A percentile compares a stretch with the other conserved stretches of the same genome.
These are phyloP conservation scores for Sebastes ruberrimus DNA, from an alignment of 2,797 vertebrate species.

Conservation along the genomic window DNA sequence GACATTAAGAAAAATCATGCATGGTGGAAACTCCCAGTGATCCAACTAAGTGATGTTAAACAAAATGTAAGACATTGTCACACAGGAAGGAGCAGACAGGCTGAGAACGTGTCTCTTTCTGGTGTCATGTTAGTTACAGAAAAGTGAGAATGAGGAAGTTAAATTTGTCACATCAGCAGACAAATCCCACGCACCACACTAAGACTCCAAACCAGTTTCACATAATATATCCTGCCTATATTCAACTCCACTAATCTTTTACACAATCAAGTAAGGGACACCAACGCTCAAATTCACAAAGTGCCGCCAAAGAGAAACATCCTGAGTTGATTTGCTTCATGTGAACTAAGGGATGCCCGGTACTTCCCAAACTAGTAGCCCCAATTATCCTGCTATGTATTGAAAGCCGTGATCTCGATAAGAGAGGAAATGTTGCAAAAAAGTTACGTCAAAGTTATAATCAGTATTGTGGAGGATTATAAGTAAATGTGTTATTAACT, in stretches of 20 bases:
- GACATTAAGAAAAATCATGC: not conserved
- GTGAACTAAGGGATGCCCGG: not conserved
- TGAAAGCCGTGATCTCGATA: not conserved
- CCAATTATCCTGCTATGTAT: not conserved
- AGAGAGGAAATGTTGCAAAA: not conserved
- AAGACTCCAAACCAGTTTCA: not conserved
- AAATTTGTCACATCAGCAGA: conserved; percentile 60
- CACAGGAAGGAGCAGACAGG: conserved; percentile 10
- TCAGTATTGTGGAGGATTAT: no score
- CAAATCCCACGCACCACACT: not conserved
- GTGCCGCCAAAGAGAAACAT: not conserved
- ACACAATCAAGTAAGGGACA: not conserved
- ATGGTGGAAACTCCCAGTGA: not conserved
- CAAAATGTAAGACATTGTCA: not conserved
- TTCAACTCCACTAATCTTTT: not conserved
- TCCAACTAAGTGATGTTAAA: not conserved
- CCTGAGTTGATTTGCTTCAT: not conserved
- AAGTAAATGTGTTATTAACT: not conserved
- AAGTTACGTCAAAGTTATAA: no score
- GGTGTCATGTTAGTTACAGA: not conserved
- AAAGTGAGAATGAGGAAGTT: conserved; percentile 56
- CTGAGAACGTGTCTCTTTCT: not conserved
- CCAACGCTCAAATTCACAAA: not conserved
- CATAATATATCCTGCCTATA: not conserved
- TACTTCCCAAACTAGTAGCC: conserved; percentile 14